Evolutionary conservation across 1,140 invertebrate species (phyloP).

Genomic region (Orussus abietinus): DNA sequence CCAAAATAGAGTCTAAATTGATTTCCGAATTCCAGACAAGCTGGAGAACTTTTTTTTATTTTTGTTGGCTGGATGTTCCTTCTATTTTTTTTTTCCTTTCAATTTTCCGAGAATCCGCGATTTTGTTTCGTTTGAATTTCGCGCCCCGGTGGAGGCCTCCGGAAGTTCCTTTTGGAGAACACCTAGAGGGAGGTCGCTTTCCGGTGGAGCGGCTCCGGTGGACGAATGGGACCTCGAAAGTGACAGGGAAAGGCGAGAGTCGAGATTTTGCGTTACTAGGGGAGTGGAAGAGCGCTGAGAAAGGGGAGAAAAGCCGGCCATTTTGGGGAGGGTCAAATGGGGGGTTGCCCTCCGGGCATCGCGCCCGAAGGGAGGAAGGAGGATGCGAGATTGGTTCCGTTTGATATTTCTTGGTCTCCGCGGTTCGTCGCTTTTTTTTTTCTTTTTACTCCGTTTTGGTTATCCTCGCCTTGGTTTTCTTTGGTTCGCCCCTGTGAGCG

Average conservation of each 20-base stretch:
- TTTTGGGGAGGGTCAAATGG: no score
- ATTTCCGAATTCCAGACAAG: constrained; percentile 1
- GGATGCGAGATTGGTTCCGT: constrained; percentile 1
- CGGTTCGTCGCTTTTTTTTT: constrained; percentile 14
- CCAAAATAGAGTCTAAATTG: constrained; percentile 8
- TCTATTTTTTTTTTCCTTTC: constrained; percentile 11
- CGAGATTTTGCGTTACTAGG: constrained; percentile 19
- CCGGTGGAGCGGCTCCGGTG: constrained; percentile 41
- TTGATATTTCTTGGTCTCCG: constrained; percentile 7
- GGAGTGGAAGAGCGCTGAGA: constrained; percentile 15
- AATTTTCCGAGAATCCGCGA: constrained; percentile 3
- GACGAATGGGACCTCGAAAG: constrained; percentile 41
- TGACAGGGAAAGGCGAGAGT: constrained; percentile 32
- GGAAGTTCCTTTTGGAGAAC: no score
- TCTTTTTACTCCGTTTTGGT: no score
- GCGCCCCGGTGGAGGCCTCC: no score
- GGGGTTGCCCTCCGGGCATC: no score
- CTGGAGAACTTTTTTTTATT: constrained; percentile 4
- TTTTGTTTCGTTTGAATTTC: constrained; percentile 12
- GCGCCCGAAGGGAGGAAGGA: not conserved
- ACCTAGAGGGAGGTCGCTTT: no score
- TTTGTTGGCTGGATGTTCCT: constrained; percentile 3
- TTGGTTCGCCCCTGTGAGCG: no score
- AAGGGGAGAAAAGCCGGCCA: constrained; percentile 22
- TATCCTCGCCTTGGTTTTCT: no score